phyloP scores from a whole-genome alignment of 2,113 vertebrate species.

The Hippocampus barbouri region DNA sequence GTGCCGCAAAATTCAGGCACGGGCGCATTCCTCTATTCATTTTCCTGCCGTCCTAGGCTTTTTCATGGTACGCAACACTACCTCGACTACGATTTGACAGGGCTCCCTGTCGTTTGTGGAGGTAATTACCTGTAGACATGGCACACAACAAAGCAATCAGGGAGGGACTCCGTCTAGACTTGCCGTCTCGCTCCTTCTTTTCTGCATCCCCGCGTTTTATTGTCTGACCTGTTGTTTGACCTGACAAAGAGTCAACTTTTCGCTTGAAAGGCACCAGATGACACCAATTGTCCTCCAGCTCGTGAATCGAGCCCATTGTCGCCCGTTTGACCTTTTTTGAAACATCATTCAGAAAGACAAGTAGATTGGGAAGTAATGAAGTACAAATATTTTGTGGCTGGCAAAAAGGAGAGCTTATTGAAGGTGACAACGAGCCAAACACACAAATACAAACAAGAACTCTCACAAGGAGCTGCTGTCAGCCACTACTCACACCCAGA shows the following conservation, averaged over 20 bases:
- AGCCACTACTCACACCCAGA: background rate
- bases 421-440: background rate
- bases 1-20: background rate
- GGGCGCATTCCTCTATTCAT: background rate
- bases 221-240: conserved; percentile 58
- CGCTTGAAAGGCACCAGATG: conserved; percentile 45
- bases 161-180: conserved; percentile 76
- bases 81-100: conserved; percentile 41
- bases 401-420: background rate
- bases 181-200: conserved; percentile 61
- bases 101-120: conserved; percentile 56
- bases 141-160: conserved; percentile 70
- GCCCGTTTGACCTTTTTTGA: conserved; percentile 26
- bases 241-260: conserved; percentile 41
- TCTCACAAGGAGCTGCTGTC: background rate
- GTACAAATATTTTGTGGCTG: background rate
- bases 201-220: conserved; percentile 52
- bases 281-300: conserved; percentile 41
- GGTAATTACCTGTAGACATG: conserved; percentile 77
- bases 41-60: conserved; percentile 1
- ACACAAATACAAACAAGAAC: background rate
- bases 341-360: conserved; percentile 28
- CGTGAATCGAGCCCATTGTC: conserved; percentile 3
- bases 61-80: conserved; percentile 32
- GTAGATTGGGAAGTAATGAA: background rate